Evolutionary conservation across 2,113 vertebrate genomes (phyloP), one percentile per base, ranked within the genome.

Genomic region (Elgaria multicarinata): DNA sequence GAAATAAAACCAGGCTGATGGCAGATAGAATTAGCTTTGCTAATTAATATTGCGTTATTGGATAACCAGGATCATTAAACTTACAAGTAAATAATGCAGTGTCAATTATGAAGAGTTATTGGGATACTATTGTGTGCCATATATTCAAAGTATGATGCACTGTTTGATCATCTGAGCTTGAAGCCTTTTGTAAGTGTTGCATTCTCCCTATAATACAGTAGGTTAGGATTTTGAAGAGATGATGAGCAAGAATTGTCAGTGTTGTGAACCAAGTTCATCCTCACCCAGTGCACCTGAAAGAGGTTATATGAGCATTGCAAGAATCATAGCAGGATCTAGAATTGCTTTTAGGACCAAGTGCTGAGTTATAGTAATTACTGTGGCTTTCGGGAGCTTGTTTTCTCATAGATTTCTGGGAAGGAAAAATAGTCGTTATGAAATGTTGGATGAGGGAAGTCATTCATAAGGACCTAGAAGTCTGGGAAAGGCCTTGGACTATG

Each of bases 31-130:
- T 96, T 96, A 95, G 90, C 92, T 93, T 94, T 90, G 87, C 92
- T 89, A 92, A 93, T 94, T 96, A 96, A 96, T 95, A 84, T 95
- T 95, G 93, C 91, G 93, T 95, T 94, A 96, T 95, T 94, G 94
- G 89, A 95, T 93, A 92, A 90, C 91, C 90, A 89, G 87, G 94
- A 91, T 94, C 94, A 93, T 94, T 95, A 93, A 93, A 91, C 89
- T 93, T 91, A 92, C 92, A 92, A 93, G 93, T 94, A 94, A 92
- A 77, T 92, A 94, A 95, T 95, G 88, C 20, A 71, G n/a, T 72
- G 50, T 67, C 58, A 67, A 66, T 89, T 84, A 84, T 66, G n/a
- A 84, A 77, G 81, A 53, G 28, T 69, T 77, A 53, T 42, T 69
- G 26, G 44, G n/a, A 33, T 72, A 92, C 80, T 92, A 93, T 91